Evolutionary conservation across 2,113 vertebrate species (phyloP).

Genomic region (Chaetodon trifascialis): DNA sequence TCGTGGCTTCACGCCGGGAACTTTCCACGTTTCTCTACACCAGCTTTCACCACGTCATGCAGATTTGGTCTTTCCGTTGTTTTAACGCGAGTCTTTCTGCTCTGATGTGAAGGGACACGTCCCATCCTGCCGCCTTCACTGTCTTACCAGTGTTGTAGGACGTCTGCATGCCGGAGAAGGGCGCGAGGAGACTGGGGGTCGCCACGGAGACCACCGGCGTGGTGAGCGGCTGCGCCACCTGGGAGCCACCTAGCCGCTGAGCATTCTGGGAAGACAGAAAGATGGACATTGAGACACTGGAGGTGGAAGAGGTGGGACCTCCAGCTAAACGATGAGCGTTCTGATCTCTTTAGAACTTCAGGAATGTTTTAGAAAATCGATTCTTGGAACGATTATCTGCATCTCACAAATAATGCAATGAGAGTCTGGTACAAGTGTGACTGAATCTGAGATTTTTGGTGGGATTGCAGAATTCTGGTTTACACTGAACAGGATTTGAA

Average conservation of each 20-base stretch:
- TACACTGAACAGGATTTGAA: constrained; percentile 2
- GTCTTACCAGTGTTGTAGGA: constrained; percentile 85
- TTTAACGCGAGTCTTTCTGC: not conserved
- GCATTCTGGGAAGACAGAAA: constrained; percentile 87
- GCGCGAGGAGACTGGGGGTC: constrained; percentile 92
- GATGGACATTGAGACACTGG: constrained; percentile 1
- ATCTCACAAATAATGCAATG: too few relatives aligned
- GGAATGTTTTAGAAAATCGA: too few relatives aligned
- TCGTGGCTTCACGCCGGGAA: constrained; percentile 63
- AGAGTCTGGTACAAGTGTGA: constrained; percentile 18
- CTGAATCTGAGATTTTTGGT: not conserved
- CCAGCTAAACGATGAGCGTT: not conserved
- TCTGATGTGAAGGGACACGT: constrained; percentile 14
- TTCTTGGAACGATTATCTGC: too few relatives aligned
- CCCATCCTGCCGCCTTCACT: not conserved
- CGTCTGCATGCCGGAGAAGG: constrained; percentile 85
- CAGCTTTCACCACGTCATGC: constrained; percentile 35
- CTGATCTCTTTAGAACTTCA: too few relatives aligned
- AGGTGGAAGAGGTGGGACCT: not conserved
- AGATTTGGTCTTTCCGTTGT: not conserved
- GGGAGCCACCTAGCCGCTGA: constrained; percentile 91
- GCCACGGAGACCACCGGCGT: constrained; percentile 95
- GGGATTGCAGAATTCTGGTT: not conserved
- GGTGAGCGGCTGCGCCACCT: constrained; percentile 90
- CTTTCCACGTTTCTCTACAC: constrained; percentile 40